Percentiles rank a stretch among this genome's conserved stretches.
phyloP scores from a whole-genome alignment of 2,113 vertebrate species.

The Pituophis catenifer region DNA sequence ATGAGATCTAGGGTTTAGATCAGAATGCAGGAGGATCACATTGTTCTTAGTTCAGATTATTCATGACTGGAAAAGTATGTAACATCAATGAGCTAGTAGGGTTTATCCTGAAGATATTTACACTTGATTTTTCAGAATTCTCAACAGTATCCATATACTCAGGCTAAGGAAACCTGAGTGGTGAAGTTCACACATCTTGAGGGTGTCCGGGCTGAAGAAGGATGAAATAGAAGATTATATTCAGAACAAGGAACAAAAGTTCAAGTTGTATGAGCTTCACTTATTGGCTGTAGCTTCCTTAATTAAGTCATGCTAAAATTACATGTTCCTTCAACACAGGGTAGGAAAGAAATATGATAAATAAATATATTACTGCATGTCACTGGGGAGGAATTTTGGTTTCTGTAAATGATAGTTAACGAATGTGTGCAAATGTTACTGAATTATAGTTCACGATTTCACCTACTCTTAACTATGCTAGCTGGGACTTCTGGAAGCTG shows the following conservation, averaged over 20 bases:
- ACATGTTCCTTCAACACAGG: background rate
- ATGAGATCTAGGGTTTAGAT: background rate
- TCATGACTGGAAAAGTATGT: background rate
- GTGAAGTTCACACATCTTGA: background rate
- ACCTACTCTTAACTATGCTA: background rate
- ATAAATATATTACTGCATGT: background rate
- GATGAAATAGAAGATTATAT: background rate
- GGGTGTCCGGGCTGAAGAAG: background rate
- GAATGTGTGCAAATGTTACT: background rate
- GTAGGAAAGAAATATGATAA: background rate
- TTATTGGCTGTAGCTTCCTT: background rate
- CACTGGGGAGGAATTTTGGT: background rate
- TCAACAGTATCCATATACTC: background rate
- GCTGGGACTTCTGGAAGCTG: background rate
- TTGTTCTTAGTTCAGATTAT: background rate
- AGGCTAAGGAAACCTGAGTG: background rate
- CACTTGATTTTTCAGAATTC: background rate
- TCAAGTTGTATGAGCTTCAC: background rate
- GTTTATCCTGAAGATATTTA: background rate
- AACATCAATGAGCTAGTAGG: background rate
- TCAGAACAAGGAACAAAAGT: background rate
- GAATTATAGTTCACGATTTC: background rate
- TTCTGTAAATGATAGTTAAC: background rate
- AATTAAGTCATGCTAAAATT: background rate
- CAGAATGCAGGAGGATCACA: background rate